Evolutionary conservation across 2,888 invertebrate genomes (phyloP), one percentile per base, ranked within the genome.

Genomic region (Megamerina dolium): DNA sequence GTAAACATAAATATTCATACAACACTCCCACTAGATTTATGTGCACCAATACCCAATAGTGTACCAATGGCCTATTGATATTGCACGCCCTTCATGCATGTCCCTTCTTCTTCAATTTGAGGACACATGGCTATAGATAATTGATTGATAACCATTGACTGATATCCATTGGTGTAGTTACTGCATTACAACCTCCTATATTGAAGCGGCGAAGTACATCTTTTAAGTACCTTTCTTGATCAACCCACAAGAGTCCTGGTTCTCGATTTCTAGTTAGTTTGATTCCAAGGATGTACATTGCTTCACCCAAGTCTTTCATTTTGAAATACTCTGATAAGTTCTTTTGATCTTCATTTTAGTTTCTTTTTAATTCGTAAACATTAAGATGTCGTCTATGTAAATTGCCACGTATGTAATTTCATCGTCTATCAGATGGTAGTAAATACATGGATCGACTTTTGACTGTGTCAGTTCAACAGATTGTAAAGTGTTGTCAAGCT

Each of bases 51-150:
- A n/a, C n/a, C n/a, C n/a, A 51, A 34, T 12, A 52, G 38, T 41
- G 52, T 50, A 3, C 53, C 57, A 10, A 55, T 40, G 19, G 48
- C 48, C 33, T 52, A 49, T 34, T 53, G 53, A 18, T 37, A 37
- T 3, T 14, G 37, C 13, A 37, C 37, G 26, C 12, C 14, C 6
- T 37, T 3, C 19, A 16, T 16, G 26, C 17, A 18, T n/a, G 18
- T 19, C 18, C 5, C 29, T 29, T 21, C 26, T 14, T n/a, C 23
- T n/a, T n/a, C n/a, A n/a, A n/a, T n/a, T n/a, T n/a, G n/a, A n/a
- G n/a, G n/a, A n/a, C n/a, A n/a, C n/a, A n/a, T n/a, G n/a, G n/a
- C n/a, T n/a, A n/a, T n/a, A n/a, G n/a, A n/a, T n/a, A n/a, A 23
- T 16, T 23, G 27, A 37, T 29, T 9, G 41, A 19, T 19, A 47